A percentile compares a stretch with the other conserved stretches of the same genome.
These are phyloP conservation scores for Platycercus adscitus DNA, from an alignment of 2,113 vertebrate genomes.

Conservation along the genomic window DNA sequence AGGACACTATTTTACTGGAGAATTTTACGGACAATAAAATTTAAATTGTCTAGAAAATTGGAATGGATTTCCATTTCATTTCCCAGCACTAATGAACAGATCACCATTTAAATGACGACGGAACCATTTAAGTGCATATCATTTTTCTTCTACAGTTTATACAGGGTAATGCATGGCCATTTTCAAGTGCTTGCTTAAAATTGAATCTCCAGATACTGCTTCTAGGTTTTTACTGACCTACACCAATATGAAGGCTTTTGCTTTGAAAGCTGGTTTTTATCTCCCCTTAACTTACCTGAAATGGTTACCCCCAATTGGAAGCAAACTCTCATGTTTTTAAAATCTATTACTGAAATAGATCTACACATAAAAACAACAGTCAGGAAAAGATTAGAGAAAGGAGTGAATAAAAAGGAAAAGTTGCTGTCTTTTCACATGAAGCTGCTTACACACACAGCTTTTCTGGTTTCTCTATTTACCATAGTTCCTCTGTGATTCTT, in stretches of 20 bases:
- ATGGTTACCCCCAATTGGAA: background rate
- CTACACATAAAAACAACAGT: background rate
- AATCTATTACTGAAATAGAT: background rate
- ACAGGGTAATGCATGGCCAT: slow-evolving; percentile 50
- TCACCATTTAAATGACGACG: slow-evolving; percentile 55
- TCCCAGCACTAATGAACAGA: slow-evolving; percentile 69
- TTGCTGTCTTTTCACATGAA: background rate
- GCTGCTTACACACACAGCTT: rapidly evolving
- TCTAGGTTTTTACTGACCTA: slow-evolving; percentile 44
- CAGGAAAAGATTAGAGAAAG: background rate
- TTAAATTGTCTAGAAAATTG: slow-evolving; percentile 65
- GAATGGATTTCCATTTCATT: slow-evolving; percentile 71
- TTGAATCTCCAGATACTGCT: slow-evolving; percentile 49
- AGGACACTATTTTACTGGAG: background rate
- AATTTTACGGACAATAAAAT: slow-evolving; percentile 69
- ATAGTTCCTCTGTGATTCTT: background rate
- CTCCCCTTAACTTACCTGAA: background rate
- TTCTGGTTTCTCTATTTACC: background rate
- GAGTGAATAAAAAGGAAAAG: background rate
- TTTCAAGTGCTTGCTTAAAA: slow-evolving; percentile 70
- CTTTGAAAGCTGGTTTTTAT: background rate
- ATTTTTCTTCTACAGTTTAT: slow-evolving; percentile 66
- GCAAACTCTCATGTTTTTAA: background rate
- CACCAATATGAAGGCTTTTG: slow-evolving; percentile 19
- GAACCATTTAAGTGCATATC: slow-evolving; percentile 46